Base-by-base conservation (phyloP, 1,140 invertebrate genomes). In the Cotesia chilonis region DNA sequence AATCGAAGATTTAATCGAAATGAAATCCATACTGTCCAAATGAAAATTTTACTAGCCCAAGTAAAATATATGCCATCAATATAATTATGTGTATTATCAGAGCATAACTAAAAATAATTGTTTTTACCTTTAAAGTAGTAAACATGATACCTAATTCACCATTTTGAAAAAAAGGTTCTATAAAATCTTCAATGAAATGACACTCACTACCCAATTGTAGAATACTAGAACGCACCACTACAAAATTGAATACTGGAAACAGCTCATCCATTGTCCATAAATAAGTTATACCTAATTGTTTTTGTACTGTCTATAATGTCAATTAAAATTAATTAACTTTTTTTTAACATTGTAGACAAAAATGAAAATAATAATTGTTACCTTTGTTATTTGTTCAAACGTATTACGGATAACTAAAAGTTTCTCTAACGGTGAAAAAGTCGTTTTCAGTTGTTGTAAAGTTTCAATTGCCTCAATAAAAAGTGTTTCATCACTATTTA, bases 131-230 rank as follows among this genome's bases (percentile, higher is more conserved):
- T 12, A 96, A 85, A 3, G 93, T 95, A 6, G 94, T 95, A 78
- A 95, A 95, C 92, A 95, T 95, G 74, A 95, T 91, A 12, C 92
- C 94, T 64, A 95, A 86, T 84, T 95, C 94, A 28, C 94, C 94
- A 79, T 91, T 90, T 82, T 92, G 90, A 76, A 93, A 85, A 78
- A 90, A 89, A 7, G 89, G 88, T 80, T 95, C 94, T 86, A 95
- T 92, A 75, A 96, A 93, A 83, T 96, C 93, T 75, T 94, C 91
- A 17, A 95, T 92, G 78, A 95, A 92, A 81, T 94, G 92, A 77
- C 95, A 92, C 87, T 95, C 94, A 12, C 94, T 94, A 3, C 94
- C 94, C 14, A 96, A 89, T 83, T 95, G 93, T 68, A 93, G 89
- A 76, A 96, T 92, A 71, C 92, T 88, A 20, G 94, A 91, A 61